Base-by-base conservation (phyloP, 2,888 invertebrate species). In the Iselma pallidipennis region DNA sequence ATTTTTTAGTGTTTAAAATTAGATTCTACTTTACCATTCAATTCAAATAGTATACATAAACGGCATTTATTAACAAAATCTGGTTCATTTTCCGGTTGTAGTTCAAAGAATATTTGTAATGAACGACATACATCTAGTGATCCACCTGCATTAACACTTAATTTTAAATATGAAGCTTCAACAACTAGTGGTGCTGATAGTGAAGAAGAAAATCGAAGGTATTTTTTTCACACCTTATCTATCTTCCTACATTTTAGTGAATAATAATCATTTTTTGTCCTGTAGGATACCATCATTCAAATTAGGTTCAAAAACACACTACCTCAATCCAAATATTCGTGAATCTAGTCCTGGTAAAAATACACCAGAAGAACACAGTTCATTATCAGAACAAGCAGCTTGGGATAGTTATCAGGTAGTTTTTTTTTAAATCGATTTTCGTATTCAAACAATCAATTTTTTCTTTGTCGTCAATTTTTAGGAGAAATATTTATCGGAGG, bases 341-440 rank as follows among this genome's bases (percentile, higher is more conserved):
- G 80, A 79, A 69, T 76, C 76, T 57, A 79, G 81, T 68, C 77
- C 79, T 48, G 79, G 78, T 31, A 87, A 87, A 73, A 84, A 83
- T 64, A 87, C 87, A 0, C 87, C 88, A 0, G 91, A 91, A 77
- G 90, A 90, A 76, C 90, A 91, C 70, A 93, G 92, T 76, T 89
- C 88, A n/a, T 89, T 94, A 79, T 94, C 94, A 1, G 96, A 96
- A 80, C 92, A 94, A 74, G 94, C 95, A 74, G 94, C 95, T 51
- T 96, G 96, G 96, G 96, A 96, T 82, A 93, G 92, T 82, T 96
- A 95, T 85, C 95, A 93, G 88, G 93, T 92, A 74, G 57, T 66
- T 59, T 42, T 55, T 25, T 49, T 59, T 57, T 45, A 64, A 33
- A 55, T 63, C 67, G 10, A 12, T n/a, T n/a, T 12, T 25, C 33